Evolutionary conservation across 2,888 invertebrate genomes (phyloP).

Genomic region (Tetragonisca angustula): DNA sequence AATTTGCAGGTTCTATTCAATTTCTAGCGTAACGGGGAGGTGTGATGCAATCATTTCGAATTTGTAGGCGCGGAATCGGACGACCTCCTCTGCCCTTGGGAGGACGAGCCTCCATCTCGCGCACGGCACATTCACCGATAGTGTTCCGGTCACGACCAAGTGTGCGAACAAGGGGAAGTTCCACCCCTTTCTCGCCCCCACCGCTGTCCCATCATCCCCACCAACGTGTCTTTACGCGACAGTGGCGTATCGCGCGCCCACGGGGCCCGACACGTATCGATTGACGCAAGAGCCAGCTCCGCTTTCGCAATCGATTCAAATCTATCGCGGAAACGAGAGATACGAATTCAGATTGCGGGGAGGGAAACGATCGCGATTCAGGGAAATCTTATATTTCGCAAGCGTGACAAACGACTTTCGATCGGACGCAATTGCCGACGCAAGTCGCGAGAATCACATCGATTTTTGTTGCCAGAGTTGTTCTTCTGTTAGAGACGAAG

Average conservation of each 20-base stretch:
- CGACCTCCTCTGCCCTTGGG: slow-evolving; percentile 81
- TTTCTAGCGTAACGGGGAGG: neutral
- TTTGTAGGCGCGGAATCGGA: slow-evolving; percentile 35
- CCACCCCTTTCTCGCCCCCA: slow-evolving; percentile 37
- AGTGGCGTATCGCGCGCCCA: slow-evolving; percentile 11
- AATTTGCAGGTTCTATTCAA: neutral
- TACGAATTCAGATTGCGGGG: neutral
- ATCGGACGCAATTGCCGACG: neutral
- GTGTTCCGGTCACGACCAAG: slow-evolving; percentile 42
- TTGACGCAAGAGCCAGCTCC: slow-evolving; percentile 1
- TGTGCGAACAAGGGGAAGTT: slow-evolving; percentile 37
- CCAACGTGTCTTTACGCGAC: neutral
- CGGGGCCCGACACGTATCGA: neutral
- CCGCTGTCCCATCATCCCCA: slow-evolving; percentile 11
- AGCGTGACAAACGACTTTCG: neutral
- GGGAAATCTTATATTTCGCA: neutral
- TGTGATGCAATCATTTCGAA: slow-evolving; percentile 60
- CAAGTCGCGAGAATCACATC: neutral
- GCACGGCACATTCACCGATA: slow-evolving; percentile 66
- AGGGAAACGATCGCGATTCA: no score
- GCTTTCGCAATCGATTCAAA: neutral
- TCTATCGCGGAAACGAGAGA: neutral
- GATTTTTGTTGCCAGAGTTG: no score
- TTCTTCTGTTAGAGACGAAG: no score
- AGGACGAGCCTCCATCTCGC: slow-evolving; percentile 75